These are phyloP conservation scores for Stegastes partitus DNA, from an alignment of 2,113 vertebrate species.

Conservation along the genomic window DNA sequence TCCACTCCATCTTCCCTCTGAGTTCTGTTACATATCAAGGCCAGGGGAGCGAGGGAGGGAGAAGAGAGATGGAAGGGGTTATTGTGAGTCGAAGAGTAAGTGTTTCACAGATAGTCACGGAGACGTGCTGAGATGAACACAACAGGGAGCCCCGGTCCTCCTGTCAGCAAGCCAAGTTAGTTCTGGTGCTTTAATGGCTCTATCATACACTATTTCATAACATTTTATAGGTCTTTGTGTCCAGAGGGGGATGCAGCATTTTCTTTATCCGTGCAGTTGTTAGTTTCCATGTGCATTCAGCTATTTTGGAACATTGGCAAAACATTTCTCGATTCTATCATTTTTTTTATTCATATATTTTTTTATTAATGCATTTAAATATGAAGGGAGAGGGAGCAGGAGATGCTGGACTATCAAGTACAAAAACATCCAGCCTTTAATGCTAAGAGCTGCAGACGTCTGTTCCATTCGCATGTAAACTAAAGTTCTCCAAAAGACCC, in stretches of 20 bases:
- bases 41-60: conserved; percentile 36
- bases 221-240: conserved; percentile 2
- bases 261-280: neutral
- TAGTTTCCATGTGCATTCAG: conserved; percentile 2
- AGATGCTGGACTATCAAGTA: no score
- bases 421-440: no score
- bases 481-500: neutral
- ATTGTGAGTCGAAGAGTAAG: conserved; percentile 71
- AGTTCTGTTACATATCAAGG: conserved; percentile 77
- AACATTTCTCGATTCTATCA: neutral
- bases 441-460: no score
- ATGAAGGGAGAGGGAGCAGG: neutral
- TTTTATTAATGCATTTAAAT: neutral
- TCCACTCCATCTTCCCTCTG: conserved; percentile 67
- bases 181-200: conserved; percentile 66
- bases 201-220: conserved; percentile 50
- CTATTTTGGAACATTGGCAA: neutral
- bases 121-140: conserved; percentile 74
- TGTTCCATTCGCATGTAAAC: neutral
- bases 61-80: conserved; percentile 52
- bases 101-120: conserved; percentile 71
- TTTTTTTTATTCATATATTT: neutral
- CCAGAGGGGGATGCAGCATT: conserved; percentile 1
- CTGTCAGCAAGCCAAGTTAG: conserved; percentile 73
- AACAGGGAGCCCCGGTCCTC: conserved; percentile 53